A percentile compares a stretch with the other conserved stretches of the same genome.
Evolutionary conservation across 2,113 vertebrate genomes (phyloP).

Genomic region (Clupea harengus): DNA sequence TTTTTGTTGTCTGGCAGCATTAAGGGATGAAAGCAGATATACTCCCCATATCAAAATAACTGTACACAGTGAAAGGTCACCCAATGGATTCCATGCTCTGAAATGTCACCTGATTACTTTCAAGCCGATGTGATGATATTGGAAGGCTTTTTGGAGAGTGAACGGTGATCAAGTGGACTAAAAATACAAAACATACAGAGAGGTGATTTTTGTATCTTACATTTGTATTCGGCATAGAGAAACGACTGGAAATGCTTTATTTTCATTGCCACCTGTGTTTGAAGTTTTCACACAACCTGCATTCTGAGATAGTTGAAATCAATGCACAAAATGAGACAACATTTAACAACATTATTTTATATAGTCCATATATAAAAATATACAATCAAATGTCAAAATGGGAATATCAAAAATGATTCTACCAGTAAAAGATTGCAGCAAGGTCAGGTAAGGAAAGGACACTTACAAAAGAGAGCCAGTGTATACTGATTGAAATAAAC

Average conservation of each 20-base stretch:
- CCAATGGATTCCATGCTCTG: constrained; percentile 63
- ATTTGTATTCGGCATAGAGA: not conserved
- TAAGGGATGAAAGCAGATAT: constrained; percentile 63
- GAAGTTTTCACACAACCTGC: not conserved
- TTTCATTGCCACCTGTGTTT: not conserved
- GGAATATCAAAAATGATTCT: constrained; percentile 21
- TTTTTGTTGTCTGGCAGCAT: constrained; percentile 32
- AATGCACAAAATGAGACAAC: constrained; percentile 11
- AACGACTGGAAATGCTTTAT: not conserved
- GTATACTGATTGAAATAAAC: not conserved
- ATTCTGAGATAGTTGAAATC: constrained; percentile 14
- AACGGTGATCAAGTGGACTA: not conserved
- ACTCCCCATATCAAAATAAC: constrained; percentile 50
- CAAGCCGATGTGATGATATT: constrained; percentile 45
- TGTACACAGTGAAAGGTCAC: constrained; percentile 66
- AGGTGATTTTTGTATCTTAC: not conserved
- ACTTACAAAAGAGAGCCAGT: constrained; percentile 7
- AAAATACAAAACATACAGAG: not conserved
- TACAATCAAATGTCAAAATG: constrained; percentile 31
- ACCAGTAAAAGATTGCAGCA: constrained; percentile 13
- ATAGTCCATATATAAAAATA: constrained; percentile 4
- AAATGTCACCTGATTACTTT: constrained; percentile 67
- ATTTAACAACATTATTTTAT: constrained; percentile 3
- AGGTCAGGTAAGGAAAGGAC: not conserved
- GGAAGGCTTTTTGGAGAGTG: not conserved